Base-by-base conservation (phyloP, 2,888 invertebrate genomes). In the Rhorus exstirpatorius region DNA sequence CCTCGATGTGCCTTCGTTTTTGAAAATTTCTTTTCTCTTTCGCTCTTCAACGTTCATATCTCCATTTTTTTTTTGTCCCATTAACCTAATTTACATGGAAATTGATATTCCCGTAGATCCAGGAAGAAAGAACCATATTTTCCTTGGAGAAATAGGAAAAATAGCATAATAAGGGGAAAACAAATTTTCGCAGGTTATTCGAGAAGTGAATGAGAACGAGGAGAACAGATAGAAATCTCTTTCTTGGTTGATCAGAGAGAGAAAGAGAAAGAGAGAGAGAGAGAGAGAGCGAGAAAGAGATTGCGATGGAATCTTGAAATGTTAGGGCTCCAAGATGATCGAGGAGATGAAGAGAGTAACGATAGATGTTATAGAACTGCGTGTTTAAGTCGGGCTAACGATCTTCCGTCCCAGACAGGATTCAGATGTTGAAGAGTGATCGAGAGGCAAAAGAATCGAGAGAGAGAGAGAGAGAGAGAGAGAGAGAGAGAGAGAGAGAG, bases 41-140 rank as follows among this genome's bases (percentile, higher is more conserved):
- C n/a, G 12, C 35, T 35, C 6, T n/a, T n/a, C n/a, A n/a, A n/a
- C n/a, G n/a, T n/a, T n/a, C n/a, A n/a, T n/a, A n/a, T n/a, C 38
- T 46, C 26, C 12, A 44, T 26, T 44, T 46, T 46, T 26, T n/a
- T 17, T 19, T 6, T 38, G 14, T 4, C 26, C 24, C 63, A 26
- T 49, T 46, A 35, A 35, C 26, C 12, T 58, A 61, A 87, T 88
- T 85, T 83, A 78, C 87, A 89, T 88, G 81, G 86, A 86, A 86
- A 89, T 88, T 84, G 87, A 85, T 58, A 80, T 68, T 61, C 75
- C 79, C 72, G 49, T 14, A 41, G 70, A 68, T 61, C 78, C 51
- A 41, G 12, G 35, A 83, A 76, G 81, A 77, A 68, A 79, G 80
- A 84, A 85, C 84, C 83, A 86, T 85, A 75, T 81, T 85, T 80